Base-by-base conservation (phyloP, 2,888 invertebrate species). In the Electrophaes corylata region DNA sequence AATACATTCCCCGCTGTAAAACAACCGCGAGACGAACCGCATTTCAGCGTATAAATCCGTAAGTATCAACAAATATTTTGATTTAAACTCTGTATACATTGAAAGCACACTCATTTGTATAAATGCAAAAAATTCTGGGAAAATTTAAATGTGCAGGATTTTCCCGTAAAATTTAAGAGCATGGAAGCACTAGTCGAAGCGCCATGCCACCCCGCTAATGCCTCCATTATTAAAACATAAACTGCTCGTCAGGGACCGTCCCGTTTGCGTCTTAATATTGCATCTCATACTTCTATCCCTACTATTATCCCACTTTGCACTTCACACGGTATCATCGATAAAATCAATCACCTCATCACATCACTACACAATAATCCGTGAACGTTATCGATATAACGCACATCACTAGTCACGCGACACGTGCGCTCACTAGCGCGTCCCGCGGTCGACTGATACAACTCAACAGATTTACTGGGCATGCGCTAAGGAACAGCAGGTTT, bases 141-240 rank as follows among this genome's bases (percentile, higher is more conserved):
- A 40, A 20, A 14, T 33, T 33, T 8, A 16, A 49, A 55, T 23
- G 23, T 39, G 4, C 12, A 47, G 11, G 3, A 31, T 20, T 12
- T 37, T 44, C 11, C 20, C 50, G 6, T 26, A 41, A 37, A 29
- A 33, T 41, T 19, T 4, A n/a, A 23, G 54, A 53, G 39, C 20
- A 52, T 45, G 61, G 59, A 51, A 45, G 52, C 61, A 58, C 51
- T 57, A 64, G 55, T 39, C 44, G 54, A 72, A 66, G 64, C 70
- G 66, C 72, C 71, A 67, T 69, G 66, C 72, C 71, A 67, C 76
- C 67, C 62, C 68, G 70, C 71, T 75, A 77, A 79, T 78, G 77
- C 79, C 74, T 74, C 78, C 76, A 84, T 84, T 81, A 84, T 81
- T 81, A 83, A 84, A 83, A 79, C 82, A 81, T 81, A 83, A 84